A percentile compares a stretch with the other conserved stretches of the same genome.
These are phyloP conservation scores for Drosophila niveifrons DNA, from an alignment of 2,888 invertebrate genomes.

Conservation along the genomic window DNA sequence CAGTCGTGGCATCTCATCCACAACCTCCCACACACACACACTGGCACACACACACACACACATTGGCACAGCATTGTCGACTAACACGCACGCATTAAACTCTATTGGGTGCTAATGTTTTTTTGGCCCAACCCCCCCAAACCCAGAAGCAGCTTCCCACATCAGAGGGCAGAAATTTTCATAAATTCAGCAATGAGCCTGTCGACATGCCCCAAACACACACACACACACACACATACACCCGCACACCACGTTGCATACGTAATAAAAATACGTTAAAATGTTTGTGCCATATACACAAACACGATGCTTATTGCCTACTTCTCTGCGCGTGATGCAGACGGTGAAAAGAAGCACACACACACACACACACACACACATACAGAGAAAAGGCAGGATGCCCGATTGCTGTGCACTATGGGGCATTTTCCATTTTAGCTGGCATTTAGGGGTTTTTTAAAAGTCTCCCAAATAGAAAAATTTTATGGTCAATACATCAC, in stretches of 20 bases:
- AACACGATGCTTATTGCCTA: conserved; percentile 81
- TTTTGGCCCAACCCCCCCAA: conserved; percentile 30
- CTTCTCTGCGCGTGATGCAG: conserved; percentile 62
- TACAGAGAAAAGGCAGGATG: not conserved
- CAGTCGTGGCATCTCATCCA: not conserved
- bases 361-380: too few species aligned
- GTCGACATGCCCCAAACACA: conserved; percentile 58
- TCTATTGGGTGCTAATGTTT: conserved; percentile 82
- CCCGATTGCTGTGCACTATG: too few species aligned
- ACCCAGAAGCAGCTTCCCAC: conserved; percentile 38
- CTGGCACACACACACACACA: conserved; percentile 25
- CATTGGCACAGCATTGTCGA: conserved; percentile 36
- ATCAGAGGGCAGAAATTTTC: conserved; percentile 72
- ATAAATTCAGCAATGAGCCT: conserved; percentile 78
- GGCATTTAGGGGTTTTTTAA: too few species aligned
- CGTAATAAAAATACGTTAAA: conserved; percentile 81
- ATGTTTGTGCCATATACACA: conserved; percentile 78
- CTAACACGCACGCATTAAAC: conserved; percentile 76
- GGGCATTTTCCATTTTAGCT: too few species aligned
- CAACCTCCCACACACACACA: conserved; percentile 13
- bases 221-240: conserved; percentile 19
- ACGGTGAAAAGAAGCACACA: conserved; percentile 5
- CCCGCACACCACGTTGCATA: conserved; percentile 38
- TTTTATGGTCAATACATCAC: too few species aligned
- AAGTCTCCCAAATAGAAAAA: too few species aligned